Percentiles rank a stretch among this genome's conserved stretches.
Conservation (phyloP, 2,797 vertebrate genomes). For the Philypnodon macrostomus region DNA sequence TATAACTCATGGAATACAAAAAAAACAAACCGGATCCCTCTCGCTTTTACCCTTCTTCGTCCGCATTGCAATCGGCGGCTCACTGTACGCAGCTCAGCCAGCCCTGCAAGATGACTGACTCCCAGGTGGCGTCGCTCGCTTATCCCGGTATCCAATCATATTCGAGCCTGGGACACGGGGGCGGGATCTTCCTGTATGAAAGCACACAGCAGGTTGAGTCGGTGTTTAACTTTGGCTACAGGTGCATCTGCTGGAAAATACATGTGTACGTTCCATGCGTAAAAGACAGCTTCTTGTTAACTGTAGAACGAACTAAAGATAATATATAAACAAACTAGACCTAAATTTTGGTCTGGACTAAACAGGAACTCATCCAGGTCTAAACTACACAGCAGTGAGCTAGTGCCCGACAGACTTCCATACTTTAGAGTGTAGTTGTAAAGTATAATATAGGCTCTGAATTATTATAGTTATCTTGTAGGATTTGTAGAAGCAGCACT, state of each 20-base stretch:
- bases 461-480: no score
- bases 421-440: no score
- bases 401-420: no score
- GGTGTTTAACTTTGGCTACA: conserved; percentile 55
- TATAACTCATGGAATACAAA: conserved; percentile 29
- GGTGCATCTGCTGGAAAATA: conserved; percentile 58
- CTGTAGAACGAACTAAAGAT: no score
- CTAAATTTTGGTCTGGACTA: no score
- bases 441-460: no score
- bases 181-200: conserved; percentile 60
- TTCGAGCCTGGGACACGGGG: conserved; percentile 26
- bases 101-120: conserved; percentile 67
- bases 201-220: conserved; percentile 65
- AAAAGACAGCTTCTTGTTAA: no score
- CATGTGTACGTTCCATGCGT: no score
- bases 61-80: conserved; percentile 67
- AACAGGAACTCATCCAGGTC: no score
- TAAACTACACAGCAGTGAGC: no score
- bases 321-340: no score
- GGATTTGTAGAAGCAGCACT: no score
- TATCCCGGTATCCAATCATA: conserved; percentile 66
- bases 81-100: conserved; percentile 46
- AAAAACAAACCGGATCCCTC: conserved; percentile 55
- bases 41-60: conserved; percentile 63
- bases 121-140: conserved; percentile 73